Percentiles rank a stretch among this genome's conserved stretches.
Evolutionary conservation across 1,140 invertebrate species (phyloP).

Genomic region (Phymastichus coffea): DNA sequence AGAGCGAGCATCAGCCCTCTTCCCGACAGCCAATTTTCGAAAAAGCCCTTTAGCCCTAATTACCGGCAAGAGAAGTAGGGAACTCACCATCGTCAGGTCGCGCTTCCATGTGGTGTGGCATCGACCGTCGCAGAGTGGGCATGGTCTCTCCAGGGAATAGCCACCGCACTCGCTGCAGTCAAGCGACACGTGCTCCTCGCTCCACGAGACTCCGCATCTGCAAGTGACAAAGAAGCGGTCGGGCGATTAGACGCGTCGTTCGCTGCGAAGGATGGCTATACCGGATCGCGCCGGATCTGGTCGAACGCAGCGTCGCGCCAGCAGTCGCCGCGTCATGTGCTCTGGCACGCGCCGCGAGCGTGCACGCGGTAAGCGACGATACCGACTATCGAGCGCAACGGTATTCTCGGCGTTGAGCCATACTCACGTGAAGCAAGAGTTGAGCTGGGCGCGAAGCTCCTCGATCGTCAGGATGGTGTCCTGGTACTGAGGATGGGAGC

Average conservation of each 20-base stretch:
- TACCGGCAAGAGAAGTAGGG: too few relatives aligned
- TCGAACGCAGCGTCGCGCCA: neutral
- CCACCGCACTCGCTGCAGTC: constrained; percentile 83
- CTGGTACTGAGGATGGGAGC: constrained; percentile 53
- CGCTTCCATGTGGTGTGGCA: constrained; percentile 75
- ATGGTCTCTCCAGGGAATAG: constrained; percentile 74
- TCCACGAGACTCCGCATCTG: constrained; percentile 81
- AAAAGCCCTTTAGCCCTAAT: too few relatives aligned
- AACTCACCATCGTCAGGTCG: constrained; percentile 72
- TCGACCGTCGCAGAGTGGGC: constrained; percentile 74
- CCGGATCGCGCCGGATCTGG: too few relatives aligned
- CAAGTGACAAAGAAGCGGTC: constrained; percentile 16
- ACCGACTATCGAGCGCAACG: too few relatives aligned
- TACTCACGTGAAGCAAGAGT: constrained; percentile 72
- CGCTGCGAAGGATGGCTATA: too few relatives aligned
- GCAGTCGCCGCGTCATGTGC: neutral
- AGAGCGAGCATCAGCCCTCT: too few relatives aligned
- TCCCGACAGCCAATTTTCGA: too few relatives aligned
- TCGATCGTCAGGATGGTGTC: constrained; percentile 68
- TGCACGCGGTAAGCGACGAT: too few relatives aligned
- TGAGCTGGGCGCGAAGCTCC: constrained; percentile 68
- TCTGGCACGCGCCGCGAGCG: neutral
- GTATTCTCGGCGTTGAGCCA: too few relatives aligned
- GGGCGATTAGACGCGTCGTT: too few relatives aligned
- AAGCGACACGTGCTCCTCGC: constrained; percentile 74